Percentiles rank a stretch among this genome's conserved stretches.
phyloP scores from a whole-genome alignment of 1,140 invertebrate species.

The Hyposmocoma kahamanoa region DNA sequence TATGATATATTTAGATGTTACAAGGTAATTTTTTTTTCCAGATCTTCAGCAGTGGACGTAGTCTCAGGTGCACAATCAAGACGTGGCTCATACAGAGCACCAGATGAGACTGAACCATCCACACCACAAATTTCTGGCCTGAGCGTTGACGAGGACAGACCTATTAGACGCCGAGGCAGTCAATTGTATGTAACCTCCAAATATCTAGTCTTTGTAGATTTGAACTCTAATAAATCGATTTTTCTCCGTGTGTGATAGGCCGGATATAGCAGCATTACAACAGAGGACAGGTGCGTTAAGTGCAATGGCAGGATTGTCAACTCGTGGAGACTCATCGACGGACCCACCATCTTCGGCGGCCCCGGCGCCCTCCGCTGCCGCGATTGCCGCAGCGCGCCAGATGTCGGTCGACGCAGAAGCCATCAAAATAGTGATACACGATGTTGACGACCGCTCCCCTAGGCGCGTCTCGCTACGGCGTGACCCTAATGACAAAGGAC shows the following conservation, averaged over 20 bases:
- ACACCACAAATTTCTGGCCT: slow-evolving; percentile 66
- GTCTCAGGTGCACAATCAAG: slow-evolving; percentile 76
- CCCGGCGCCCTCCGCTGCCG: slow-evolving; percentile 43
- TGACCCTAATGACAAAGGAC: slow-evolving; percentile 88
- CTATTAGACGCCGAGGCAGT: slow-evolving; percentile 82
- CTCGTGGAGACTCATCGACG: slow-evolving; percentile 31
- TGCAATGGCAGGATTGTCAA: slow-evolving; percentile 42
- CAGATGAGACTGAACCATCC: slow-evolving; percentile 68
- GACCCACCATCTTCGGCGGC: slow-evolving; percentile 36
- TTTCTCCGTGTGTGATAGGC: slow-evolving; percentile 63
- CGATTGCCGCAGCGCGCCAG: slow-evolving; percentile 78
- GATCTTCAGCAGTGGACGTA: slow-evolving; percentile 87
- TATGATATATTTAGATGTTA: background rate
- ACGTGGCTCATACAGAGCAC: slow-evolving; percentile 80
- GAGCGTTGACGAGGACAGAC: slow-evolving; percentile 81
- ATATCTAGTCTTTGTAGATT: no score
- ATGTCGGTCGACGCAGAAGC: slow-evolving; percentile 92
- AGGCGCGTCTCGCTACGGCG: slow-evolving; percentile 82
- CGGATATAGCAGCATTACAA: slow-evolving; percentile 82
- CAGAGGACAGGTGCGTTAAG: slow-evolving; percentile 64
- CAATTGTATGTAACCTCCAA: slow-evolving; percentile 79
- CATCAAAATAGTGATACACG: slow-evolving; percentile 94
- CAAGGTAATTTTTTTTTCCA: slow-evolving; percentile 19
- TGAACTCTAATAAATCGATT: no score
- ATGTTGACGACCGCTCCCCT: slow-evolving; percentile 87